These are phyloP conservation scores for Sebastes alutus DNA, from an alignment of 2,797 vertebrate species.

Conservation along the genomic window DNA sequence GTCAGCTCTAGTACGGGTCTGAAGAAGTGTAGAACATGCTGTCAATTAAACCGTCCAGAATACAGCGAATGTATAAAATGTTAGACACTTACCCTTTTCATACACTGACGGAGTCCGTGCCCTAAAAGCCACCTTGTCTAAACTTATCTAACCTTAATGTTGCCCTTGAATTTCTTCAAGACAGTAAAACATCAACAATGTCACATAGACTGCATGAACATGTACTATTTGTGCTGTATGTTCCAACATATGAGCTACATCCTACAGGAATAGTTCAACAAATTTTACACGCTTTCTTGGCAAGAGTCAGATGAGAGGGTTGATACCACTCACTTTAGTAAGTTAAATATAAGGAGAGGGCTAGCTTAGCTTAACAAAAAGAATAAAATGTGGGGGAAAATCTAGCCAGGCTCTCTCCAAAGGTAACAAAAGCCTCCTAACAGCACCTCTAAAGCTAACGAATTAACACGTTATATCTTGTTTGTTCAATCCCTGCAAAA, in stretches of 20 bases:
- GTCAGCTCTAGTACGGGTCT: constrained; percentile 30
- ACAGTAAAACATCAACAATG: neutral
- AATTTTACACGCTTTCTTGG: neutral
- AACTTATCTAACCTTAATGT: neutral
- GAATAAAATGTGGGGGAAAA: neutral
- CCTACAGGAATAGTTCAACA: neutral
- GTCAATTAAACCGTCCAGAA: constrained; percentile 25
- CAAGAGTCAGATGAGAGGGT: neutral
- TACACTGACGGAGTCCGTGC: neutral
- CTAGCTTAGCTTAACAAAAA: neutral
- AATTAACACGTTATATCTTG: neutral
- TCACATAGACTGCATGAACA: neutral
- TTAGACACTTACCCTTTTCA: constrained; percentile 6
- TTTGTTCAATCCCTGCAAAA: neutral
- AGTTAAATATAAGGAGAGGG: neutral
- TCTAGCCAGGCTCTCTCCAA: neutral
- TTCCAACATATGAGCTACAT: neutral
- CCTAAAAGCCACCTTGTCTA: constrained; percentile 10
- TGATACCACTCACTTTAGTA: neutral
- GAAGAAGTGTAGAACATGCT: constrained; percentile 3
- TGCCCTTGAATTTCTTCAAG: neutral
- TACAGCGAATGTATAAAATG: neutral
- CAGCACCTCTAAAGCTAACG: neutral
- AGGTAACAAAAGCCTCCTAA: neutral
- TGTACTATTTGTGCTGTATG: neutral